Conservation (phyloP, 2,797 vertebrate species). For the Acipenser oxyrinchus region DNA sequence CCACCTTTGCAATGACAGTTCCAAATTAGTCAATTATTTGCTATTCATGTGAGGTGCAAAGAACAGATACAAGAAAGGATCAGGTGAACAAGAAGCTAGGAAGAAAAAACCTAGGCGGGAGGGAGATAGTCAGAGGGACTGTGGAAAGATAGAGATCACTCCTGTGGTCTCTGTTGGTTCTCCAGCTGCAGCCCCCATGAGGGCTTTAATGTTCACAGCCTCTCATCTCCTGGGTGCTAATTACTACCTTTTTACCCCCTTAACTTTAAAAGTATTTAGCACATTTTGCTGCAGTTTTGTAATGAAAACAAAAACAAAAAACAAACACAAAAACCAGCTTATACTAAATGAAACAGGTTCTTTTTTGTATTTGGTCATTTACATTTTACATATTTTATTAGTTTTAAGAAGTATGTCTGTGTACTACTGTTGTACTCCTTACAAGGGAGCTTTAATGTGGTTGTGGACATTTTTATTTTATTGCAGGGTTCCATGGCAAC, state of each 20-base stretch:
- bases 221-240: neutral
- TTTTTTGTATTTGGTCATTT: too few species aligned
- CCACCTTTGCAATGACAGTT: slow-evolving; percentile 22
- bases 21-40: slow-evolving; percentile 34
- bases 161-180: neutral
- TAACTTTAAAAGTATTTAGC: too few species aligned
- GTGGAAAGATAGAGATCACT: slow-evolving; percentile 28
- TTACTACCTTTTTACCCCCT: neutral
- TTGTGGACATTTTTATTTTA: too few species aligned
- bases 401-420: too few species aligned
- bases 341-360: too few species aligned
- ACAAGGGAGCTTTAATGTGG: too few species aligned
- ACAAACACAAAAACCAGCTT: too few species aligned
- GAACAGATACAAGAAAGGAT: slow-evolving; percentile 20
- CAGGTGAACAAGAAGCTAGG: slow-evolving; percentile 4
- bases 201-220: neutral
- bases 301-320: too few species aligned
- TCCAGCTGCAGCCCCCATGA: neutral
- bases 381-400: too few species aligned
- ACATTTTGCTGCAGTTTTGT: too few species aligned
- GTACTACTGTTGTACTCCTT: too few species aligned
- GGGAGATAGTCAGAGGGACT: slow-evolving; percentile 12
- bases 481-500: too few species aligned
- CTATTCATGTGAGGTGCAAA: slow-evolving; percentile 26
- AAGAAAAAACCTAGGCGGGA: slow-evolving; percentile 17